Conservation (phyloP, 30 jellyfish, hydroid and myxozoan genomes). For the Pseudorhiza aurosa region DNA sequence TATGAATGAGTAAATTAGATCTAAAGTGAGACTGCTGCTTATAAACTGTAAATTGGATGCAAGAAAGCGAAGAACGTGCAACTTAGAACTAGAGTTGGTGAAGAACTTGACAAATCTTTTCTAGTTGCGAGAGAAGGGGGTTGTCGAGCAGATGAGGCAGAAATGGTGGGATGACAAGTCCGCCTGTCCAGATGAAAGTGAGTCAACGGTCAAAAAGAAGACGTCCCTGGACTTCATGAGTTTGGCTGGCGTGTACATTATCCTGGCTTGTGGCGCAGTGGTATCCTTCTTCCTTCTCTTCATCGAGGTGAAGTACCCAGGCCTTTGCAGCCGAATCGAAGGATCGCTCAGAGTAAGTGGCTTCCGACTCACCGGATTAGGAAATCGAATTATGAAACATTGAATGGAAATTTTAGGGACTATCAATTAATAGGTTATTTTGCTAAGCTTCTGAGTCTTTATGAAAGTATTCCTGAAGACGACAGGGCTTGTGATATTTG, state of each 20-base stretch:
- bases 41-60: too few relatives aligned
- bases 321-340: constrained; percentile 8
- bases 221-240: constrained; percentile 74
- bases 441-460: too few relatives aligned
- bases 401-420: too few relatives aligned
- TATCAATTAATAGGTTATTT: too few relatives aligned
- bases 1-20: too few relatives aligned
- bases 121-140: constrained; percentile 82
- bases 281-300: constrained; percentile 56
- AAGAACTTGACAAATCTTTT: background rate
- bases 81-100: too few relatives aligned
- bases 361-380: too few relatives aligned
- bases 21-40: too few relatives aligned
- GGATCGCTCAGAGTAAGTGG: constrained; percentile 14
- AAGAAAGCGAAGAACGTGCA: too few relatives aligned
- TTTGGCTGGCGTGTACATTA: constrained; percentile 87
- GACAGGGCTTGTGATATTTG: too few relatives aligned
- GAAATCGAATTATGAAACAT: too few relatives aligned
- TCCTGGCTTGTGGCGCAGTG: constrained; percentile 72
- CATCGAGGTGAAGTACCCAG: constrained; percentile 59
- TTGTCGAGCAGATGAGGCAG: constrained; percentile 72
- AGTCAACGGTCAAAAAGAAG: constrained; percentile 35
- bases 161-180: constrained; percentile 90
- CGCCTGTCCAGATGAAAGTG: constrained; percentile 41
- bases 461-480: too few relatives aligned